Evolutionary conservation across 2,888 invertebrate species (phyloP), one percentile per base, ranked within the genome.

Genomic region (Drosophila nr. perissopoda): DNA sequence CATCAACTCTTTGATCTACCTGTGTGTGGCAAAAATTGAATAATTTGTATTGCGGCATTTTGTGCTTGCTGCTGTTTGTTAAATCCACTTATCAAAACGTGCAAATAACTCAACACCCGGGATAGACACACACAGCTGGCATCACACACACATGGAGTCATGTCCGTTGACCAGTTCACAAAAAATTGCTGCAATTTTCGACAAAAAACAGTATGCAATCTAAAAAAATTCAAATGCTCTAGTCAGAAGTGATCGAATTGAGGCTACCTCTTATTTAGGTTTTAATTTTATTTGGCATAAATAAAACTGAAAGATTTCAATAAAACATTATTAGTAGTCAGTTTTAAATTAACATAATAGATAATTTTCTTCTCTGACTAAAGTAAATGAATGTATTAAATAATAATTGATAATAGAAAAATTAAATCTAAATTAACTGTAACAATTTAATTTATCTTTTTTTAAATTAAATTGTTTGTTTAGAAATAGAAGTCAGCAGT

Each of bases 1-100:
- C 51, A 40, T 5, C 27, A 25, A 51, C 38, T 36, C 46, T 70
- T 56, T 70, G 49, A 74, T 61, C 48, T 48, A 61, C 38, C 33
- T 34, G 11, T 38, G 13, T n/a, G 33, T 11, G 11, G n/a, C 2
- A 42, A 52, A 36, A 57, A 58, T 25, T 6, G 21, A 52, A 40
- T 36, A 18, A 33, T 62, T 62, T 38, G 25, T 54, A 27, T 33
- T 74, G 54, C 67, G 36, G 29, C 10, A 33, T 67, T 64, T 62
- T 48, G 54, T 38, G 31, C 48, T 61, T 46, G 54, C 59, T 70
- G 64, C 74, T 77, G 80, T 71, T 72, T 81, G 82, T 71, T 76
- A 86, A 83, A 81, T 88, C 84, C 88, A 88, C 87, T 86, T 86
- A 88, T 86, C 84, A 88, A 88, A 86, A 88, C 88, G 85, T 85